Base-by-base conservation (phyloP, 2,113 vertebrate species). In the Clarias magur region DNA sequence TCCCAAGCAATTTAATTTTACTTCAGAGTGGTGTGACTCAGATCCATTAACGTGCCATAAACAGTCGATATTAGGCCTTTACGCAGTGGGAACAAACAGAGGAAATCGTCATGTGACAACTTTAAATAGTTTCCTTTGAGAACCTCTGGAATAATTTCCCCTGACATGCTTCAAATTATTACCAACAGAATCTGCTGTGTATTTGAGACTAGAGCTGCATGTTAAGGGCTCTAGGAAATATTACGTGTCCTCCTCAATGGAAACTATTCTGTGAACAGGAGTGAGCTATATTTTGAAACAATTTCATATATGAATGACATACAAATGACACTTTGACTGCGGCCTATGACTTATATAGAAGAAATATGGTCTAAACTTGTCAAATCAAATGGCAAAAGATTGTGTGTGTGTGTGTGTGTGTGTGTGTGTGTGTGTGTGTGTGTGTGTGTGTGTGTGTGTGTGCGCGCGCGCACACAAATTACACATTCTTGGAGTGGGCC, bases 401-500 rank as follows among this genome's bases (percentile, higher is more conserved):
- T 5, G 6, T 11, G 25, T 1, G 63, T 1, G 3, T 6, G 15
- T 67, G 30, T 30, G 67, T 67, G 63, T n/a, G 63, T 30, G 65
- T 8, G 16, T 19, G 68, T 21, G 34, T 3, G 68, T 9, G 23
- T 11, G 63, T 5, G 13, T 1, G 67, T 23, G 30, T 25, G 68
- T 7, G 67, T 67, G 63, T n/a, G 63, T 30, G 65, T 8, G 16
- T 19, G 68, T 21, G 34, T 3, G 68, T 9, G 23, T 11, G 63
- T 5, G 13, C 0, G 67, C 4, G 30, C 5, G 68, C 2, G 56
- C 87, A 34, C 88, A 21, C 78, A 80, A 60, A 88, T 89, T 88
- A 60, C 17, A 78, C 34, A 85, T 90, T 91, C 81, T 53, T 62
- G 86, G 79, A 11, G 70, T 90, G 89, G 90, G 90, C 88, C 91